These are phyloP conservation scores for Diadema setosum DNA, from an alignment of 35 echinoderm and acorn worm species.

Conservation along the genomic window DNA sequence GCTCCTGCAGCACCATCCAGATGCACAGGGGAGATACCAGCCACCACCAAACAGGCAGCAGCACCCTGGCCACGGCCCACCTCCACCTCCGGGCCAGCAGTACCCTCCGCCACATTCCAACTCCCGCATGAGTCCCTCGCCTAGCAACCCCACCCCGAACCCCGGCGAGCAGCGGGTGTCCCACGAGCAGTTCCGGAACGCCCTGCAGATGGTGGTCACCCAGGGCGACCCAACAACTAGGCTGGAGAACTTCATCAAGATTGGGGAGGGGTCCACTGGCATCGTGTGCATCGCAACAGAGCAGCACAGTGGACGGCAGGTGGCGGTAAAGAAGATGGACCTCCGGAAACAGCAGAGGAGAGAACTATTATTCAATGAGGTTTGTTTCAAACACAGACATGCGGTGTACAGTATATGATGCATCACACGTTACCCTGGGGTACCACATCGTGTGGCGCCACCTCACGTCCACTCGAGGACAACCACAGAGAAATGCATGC, in stretches of 20 bases:
- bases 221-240: conserved; percentile 72
- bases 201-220: conserved; percentile 93
- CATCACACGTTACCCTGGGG: no score
- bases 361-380: conserved; percentile 99
- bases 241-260: conserved; percentile 97
- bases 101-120: conserved; percentile 27
- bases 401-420: no score
- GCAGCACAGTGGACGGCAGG: conserved; percentile 63
- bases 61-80: background rate
- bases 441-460: no score
- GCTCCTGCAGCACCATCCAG: background rate
- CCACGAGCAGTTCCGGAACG: conserved; percentile 93
- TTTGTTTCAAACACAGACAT: no score
- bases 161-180: conserved; percentile 84
- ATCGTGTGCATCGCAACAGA: conserved; percentile 98
- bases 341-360: conserved; percentile 97
- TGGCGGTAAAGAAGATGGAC: conserved; percentile 99
- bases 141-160: conserved; percentile 22
- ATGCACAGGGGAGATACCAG: background rate
- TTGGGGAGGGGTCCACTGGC: conserved; percentile 95
- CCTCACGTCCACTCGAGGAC: no score
- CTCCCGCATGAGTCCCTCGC: conserved; percentile 10
- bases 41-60: background rate
- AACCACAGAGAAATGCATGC: no score
- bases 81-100: conserved; percentile 22